Percentiles rank a stretch among this genome's conserved stretches.
Evolutionary conservation across 2,888 invertebrate species (phyloP).

Genomic region (Melanargia galathea): DNA sequence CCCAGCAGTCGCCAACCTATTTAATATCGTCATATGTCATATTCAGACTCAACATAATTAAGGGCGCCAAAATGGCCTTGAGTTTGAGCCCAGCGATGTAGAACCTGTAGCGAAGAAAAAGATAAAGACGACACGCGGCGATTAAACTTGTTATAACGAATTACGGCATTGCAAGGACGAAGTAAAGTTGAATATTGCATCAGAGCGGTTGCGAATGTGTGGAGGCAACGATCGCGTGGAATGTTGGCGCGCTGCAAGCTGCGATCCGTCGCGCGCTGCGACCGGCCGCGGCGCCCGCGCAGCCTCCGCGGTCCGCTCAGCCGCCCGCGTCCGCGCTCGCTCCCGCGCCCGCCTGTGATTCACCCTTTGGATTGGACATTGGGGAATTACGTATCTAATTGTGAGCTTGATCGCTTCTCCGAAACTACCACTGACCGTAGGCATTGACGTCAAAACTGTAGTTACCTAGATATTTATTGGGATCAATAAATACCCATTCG

Average conservation of each 20-base stretch:
- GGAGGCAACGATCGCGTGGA: constrained; percentile 78
- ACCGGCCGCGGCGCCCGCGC: constrained; percentile 51
- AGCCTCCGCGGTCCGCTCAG: constrained; percentile 45
- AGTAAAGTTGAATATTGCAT: constrained; percentile 82
- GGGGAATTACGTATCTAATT: constrained; percentile 71
- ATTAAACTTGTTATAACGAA: constrained; percentile 79
- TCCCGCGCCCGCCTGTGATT: constrained; percentile 58
- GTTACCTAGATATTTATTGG: too few species aligned
- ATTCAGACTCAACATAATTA: constrained; percentile 62
- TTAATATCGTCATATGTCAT: constrained; percentile 57
- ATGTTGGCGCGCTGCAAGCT: constrained; percentile 62
- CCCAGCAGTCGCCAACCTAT: constrained; percentile 46
- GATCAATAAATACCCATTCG: too few species aligned
- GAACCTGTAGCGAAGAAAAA: constrained; percentile 65
- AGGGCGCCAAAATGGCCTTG: constrained; percentile 73
- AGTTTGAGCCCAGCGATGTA: constrained; percentile 52
- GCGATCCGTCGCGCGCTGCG: constrained; percentile 44
- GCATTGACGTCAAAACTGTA: constrained; percentile 54
- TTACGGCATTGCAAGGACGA: constrained; percentile 83
- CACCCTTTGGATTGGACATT: constrained; percentile 56
- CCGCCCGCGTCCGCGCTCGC: constrained; percentile 45
- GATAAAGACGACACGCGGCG: constrained; percentile 71
- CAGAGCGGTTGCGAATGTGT: constrained; percentile 70
- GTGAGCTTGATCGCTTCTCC: constrained; percentile 44
- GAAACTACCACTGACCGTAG: constrained; percentile 48